Base-by-base conservation (phyloP, 2,888 invertebrate species). In the Piscicola geometra region DNA sequence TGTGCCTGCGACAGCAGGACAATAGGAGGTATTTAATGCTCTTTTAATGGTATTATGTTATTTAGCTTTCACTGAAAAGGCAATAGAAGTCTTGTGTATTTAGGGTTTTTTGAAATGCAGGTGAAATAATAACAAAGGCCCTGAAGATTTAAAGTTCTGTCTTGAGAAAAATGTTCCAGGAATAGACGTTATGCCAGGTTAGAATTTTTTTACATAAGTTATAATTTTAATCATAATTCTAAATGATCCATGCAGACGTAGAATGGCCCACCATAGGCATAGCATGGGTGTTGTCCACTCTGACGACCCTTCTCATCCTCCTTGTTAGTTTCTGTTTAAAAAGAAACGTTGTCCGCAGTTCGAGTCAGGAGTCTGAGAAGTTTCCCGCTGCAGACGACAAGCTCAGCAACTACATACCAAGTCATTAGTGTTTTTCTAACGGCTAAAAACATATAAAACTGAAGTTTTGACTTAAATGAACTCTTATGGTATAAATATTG, bases 241-340 rank as follows among this genome's bases (percentile, higher is more conserved):
- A 25, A 67, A 9, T 35, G 35, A 67, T 32, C n/a, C 28, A 28
- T 15, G 15, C 33, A 33, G 18, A 30, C 28, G 74, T 76, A 5
- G 70, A 60, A 41, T 76, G 76, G 76, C 35, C 25, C 15, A 52
- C 76, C 21, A 70, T 76, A n/a, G 76, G 60, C 18, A 71, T 76
- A n/a, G 56, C 76, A n/a, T 76, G 76, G 76, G 60, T 28, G 21
- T 56, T 76, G 9, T 76, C 76, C n/a, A 71, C 76, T 1, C n/a
- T 60, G 0, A 71, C 76, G 9, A 76, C 64, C 28, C 32, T 71
- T 9, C 12, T 68, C 0, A 67, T 75, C 33, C 12, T 75, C 50
- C 35, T 36, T 9, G 21, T 36, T 12, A 33, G 56, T 0, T 75
- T 70, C 5, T 50, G 47, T 25, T 28, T 75, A n/a, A 18, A 52